Evolutionary conservation across 2,888 invertebrate species (phyloP).

Genomic region (Nomada ferruginata): DNA sequence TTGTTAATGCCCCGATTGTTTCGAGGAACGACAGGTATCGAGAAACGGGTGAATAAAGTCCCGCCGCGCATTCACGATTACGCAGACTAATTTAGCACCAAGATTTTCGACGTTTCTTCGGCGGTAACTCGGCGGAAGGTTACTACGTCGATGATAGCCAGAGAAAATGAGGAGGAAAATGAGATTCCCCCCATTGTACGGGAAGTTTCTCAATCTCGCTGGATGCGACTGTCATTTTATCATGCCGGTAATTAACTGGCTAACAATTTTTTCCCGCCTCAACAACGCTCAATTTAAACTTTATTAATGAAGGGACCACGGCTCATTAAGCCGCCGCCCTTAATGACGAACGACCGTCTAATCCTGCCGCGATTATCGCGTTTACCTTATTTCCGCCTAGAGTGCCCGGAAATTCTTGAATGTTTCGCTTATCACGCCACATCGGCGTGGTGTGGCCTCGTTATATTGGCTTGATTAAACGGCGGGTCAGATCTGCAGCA

Average conservation of each 20-base stretch:
- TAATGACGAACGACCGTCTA: conserved; percentile 35
- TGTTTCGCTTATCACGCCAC: background rate
- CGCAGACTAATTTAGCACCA: conserved; percentile 6
- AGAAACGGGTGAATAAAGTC: background rate
- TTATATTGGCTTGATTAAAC: background rate
- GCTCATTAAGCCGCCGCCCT: conserved; percentile 44
- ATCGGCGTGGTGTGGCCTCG: background rate
- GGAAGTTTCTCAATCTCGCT: conserved; percentile 61
- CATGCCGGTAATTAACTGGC: conserved; percentile 60
- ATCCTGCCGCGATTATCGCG: conserved; percentile 30
- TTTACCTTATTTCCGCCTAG: conserved; percentile 16
- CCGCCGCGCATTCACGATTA: background rate
- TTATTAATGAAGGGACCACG: conserved; percentile 68
- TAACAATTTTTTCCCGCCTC: conserved; percentile 59
- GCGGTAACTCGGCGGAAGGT: conserved; percentile 22
- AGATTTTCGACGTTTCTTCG: conserved; percentile 19
- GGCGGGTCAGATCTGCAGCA: background rate
- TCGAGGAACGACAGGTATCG: background rate
- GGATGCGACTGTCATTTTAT: conserved; percentile 54
- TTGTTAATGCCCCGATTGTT: background rate
- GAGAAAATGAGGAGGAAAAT: conserved; percentile 46
- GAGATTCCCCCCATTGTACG: conserved; percentile 48
- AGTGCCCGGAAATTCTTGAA: background rate
- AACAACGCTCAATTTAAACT: conserved; percentile 69
- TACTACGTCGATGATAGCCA: conserved; percentile 25